A percentile compares a stretch with the other conserved stretches of the same genome.
phyloP scores from a whole-genome alignment of 2,888 invertebrate species.

The Gortyna flavago region DNA sequence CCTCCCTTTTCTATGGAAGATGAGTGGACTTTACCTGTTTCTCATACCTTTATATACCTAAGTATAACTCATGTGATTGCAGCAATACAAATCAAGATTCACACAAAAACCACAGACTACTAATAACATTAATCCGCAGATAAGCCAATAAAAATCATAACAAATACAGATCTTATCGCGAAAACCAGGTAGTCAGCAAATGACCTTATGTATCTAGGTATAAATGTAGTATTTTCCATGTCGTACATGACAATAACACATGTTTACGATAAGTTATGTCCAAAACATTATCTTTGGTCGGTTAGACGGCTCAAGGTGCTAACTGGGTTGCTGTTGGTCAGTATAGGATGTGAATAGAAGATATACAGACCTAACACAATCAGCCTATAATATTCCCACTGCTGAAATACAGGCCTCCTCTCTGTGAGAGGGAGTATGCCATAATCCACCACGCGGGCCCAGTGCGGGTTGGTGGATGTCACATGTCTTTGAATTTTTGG shows the following conservation, averaged over 20 bases:
- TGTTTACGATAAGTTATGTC: slow-evolving; percentile 29
- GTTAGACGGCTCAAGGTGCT: slow-evolving; percentile 22
- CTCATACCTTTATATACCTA: no score
- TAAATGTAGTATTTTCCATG: slow-evolving; percentile 31
- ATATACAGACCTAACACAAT: background rate
- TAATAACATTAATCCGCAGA: slow-evolving; percentile 44
- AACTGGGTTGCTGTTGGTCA: background rate
- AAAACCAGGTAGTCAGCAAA: slow-evolving; percentile 18
- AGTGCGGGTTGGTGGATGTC: no score
- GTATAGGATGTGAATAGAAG: background rate
- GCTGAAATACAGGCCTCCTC: no score
- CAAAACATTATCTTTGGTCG: slow-evolving; percentile 17
- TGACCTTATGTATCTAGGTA: slow-evolving; percentile 40
- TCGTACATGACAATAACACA: slow-evolving; percentile 44
- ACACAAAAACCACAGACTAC: slow-evolving; percentile 13
- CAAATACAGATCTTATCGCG: slow-evolving; percentile 36
- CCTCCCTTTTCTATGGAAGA: no score
- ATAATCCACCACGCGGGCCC: no score
- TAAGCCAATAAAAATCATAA: slow-evolving; percentile 47
- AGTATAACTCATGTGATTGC: slow-evolving; percentile 21
- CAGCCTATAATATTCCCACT: no score
- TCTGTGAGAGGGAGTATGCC: no score
- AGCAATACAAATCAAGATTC: background rate
- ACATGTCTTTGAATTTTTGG: no score
- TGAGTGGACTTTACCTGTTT: no score